Percentiles rank a stretch among this genome's conserved stretches.
Conservation (phyloP, 2,888 invertebrate genomes). For the Gnatocerus cornutus region DNA sequence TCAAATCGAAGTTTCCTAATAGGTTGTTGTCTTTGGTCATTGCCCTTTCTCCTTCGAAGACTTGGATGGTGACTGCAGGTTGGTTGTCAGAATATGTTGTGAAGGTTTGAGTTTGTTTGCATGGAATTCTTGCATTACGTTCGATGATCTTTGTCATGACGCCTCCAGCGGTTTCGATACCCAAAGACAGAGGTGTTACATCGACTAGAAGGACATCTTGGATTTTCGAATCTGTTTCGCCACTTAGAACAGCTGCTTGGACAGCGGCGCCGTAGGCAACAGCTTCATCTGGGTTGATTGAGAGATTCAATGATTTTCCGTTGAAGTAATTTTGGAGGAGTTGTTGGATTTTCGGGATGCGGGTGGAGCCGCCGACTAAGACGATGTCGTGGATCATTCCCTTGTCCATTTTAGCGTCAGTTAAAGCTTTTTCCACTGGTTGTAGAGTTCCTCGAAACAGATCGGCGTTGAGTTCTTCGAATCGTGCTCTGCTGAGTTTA, state of each 20-base stretch:
- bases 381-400: slow-evolving; percentile 85
- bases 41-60: slow-evolving; percentile 82
- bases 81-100: slow-evolving; percentile 82
- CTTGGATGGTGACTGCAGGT: slow-evolving; percentile 76
- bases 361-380: slow-evolving; percentile 86
- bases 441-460: slow-evolving; percentile 68
- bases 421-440: slow-evolving; percentile 42
- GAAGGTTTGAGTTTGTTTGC: slow-evolving; percentile 76
- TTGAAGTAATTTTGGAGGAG: slow-evolving; percentile 84
- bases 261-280: slow-evolving; percentile 69
- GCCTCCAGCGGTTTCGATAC: slow-evolving; percentile 86
- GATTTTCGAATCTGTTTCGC: slow-evolving; percentile 78
- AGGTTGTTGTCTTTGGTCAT: slow-evolving; percentile 88
- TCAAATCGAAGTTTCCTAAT: slow-evolving; percentile 78
- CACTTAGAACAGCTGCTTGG: slow-evolving; percentile 67
- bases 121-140: slow-evolving; percentile 74
- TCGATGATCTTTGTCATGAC: slow-evolving; percentile 82
- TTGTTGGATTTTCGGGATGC: slow-evolving; percentile 86
- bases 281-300: slow-evolving; percentile 69
- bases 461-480: slow-evolving; percentile 83
- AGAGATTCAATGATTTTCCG: slow-evolving; percentile 70
- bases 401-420: slow-evolving; percentile 82
- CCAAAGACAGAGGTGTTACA: slow-evolving; percentile 80
- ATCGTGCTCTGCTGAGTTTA: slow-evolving; percentile 81
- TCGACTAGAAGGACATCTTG: slow-evolving; percentile 83